Conservation (phyloP, 2,113 vertebrate species). For the Pionites leucogaster region DNA sequence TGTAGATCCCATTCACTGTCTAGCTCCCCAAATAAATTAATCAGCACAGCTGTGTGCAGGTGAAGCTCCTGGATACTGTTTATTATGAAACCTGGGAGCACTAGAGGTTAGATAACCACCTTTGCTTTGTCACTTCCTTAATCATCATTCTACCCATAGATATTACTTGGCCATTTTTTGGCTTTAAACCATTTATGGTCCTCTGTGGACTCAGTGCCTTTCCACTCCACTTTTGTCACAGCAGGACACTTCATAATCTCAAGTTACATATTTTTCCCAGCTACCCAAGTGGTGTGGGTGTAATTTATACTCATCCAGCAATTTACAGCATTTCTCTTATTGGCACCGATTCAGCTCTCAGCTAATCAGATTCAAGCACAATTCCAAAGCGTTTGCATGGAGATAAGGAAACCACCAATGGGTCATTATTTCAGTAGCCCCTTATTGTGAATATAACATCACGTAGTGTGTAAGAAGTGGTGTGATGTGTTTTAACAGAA, state of each 20-base stretch:
- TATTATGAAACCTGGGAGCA: background rate
- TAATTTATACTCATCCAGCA: conserved; percentile 4
- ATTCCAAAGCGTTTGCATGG: background rate
- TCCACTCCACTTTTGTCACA: conserved; percentile 47
- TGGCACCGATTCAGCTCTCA: background rate
- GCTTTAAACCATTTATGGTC: background rate
- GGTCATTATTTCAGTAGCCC: background rate
- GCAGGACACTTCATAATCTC: conserved; percentile 44
- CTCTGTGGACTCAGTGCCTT: conserved; percentile 33
- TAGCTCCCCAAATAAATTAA: background rate
- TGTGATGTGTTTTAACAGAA: background rate
- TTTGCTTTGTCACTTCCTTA: background rate
- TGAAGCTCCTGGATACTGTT: background rate
- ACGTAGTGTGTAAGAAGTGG: background rate
- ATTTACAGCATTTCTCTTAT: background rate
- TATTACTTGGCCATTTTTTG: background rate
- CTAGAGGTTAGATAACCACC: background rate
- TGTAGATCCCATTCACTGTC: background rate
- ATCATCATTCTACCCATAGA: background rate
- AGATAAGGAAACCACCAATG: background rate
- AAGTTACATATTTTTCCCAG: conserved; percentile 28
- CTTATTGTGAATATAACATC: background rate
- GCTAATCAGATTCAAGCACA: background rate
- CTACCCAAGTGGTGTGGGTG: background rate
- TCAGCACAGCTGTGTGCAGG: background rate